Base-by-base conservation (phyloP, 2,797 vertebrate species). In the Phrynocephalus forsythii region DNA sequence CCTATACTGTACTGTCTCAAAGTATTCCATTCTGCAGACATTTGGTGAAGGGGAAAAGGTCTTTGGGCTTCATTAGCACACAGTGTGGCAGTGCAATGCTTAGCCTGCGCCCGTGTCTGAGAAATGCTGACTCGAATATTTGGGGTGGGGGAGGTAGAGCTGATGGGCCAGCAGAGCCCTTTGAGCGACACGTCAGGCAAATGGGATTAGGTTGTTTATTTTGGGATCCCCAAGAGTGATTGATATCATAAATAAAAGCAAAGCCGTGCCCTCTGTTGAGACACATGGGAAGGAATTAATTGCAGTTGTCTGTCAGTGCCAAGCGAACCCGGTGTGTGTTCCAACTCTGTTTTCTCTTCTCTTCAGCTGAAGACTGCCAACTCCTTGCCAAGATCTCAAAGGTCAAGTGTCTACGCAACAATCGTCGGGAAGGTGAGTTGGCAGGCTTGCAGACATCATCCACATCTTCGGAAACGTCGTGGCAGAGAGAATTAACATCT, bases 361-460 rank as follows among this genome's bases (percentile, higher is more conserved):
- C 88, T 92, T 88, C 96, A 99, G 99, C 98, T 93, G 98, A 99
- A 72, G 98, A 99, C 96, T 99, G 99, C 95, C 98, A 98, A 94
- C 98, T 99, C 93, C 98, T 99, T 90, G 96, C 98, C 50, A 98
- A 97, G 96, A 98, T 99, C 94, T 98, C 98, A 84, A 99, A 99
- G 95, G 98, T 99, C 88, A 98, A 97, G 91, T 99, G 99, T 94
- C 95, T 99, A 90, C 98, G 98, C 92, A 99, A 99, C 86, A 96
- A 92, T 48, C 96, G 96, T 22, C 95, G 99, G 95, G 98, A 99
- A 97, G 99, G 99, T 99, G 93, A 96, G 98, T 88, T 86, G 88
- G 71, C 79, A 83, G 75, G 1, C 24, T 91, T 80, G 5, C 5
- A 48, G 69, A 20, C 77, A 68, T n/a, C 66, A 38, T 67, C 38